phyloP scores from a whole-genome alignment of 1,140 invertebrate genomes.

The Sitodiplosis mosellana region DNA sequence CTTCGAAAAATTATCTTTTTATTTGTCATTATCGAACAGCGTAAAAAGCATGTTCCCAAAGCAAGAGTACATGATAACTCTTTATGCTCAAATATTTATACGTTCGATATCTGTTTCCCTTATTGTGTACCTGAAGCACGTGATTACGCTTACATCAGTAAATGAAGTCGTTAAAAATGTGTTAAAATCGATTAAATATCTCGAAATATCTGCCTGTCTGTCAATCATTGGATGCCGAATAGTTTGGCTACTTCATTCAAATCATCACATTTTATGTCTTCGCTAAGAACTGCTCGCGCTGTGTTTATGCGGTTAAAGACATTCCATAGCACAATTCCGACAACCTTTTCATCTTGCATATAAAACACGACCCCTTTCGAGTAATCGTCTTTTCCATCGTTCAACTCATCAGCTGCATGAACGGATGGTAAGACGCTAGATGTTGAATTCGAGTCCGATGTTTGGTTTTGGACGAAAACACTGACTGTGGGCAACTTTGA shows the following conservation, averaged over 20 bases:
- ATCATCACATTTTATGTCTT: conserved; percentile 70
- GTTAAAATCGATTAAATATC: no score
- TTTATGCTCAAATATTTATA: no score
- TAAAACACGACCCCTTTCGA: conserved; percentile 87
- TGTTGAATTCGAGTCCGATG: no score
- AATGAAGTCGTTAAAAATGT: no score
- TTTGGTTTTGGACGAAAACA: conserved; percentile 51
- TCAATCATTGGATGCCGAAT: conserved; percentile 49
- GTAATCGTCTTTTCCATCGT: conserved; percentile 37
- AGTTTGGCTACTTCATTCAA: conserved; percentile 87
- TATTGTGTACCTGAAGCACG: no score
- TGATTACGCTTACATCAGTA: no score
- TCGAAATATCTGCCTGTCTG: no score
- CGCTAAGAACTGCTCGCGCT: conserved; percentile 69
- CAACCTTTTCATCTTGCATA: conserved; percentile 61
- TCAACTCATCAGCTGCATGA: not conserved
- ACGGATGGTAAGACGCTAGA: not conserved
- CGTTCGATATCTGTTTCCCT: no score
- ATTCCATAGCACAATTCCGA: conserved; percentile 90
- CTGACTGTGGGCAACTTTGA: conserved; percentile 69
- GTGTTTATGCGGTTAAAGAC: conserved; percentile 80
- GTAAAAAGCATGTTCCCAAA: no score
- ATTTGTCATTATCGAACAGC: no score
- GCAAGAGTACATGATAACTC: no score
- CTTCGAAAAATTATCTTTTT: no score